phyloP scores from a whole-genome alignment of 1,140 invertebrate species.

The Centruroides vittatus region DNA sequence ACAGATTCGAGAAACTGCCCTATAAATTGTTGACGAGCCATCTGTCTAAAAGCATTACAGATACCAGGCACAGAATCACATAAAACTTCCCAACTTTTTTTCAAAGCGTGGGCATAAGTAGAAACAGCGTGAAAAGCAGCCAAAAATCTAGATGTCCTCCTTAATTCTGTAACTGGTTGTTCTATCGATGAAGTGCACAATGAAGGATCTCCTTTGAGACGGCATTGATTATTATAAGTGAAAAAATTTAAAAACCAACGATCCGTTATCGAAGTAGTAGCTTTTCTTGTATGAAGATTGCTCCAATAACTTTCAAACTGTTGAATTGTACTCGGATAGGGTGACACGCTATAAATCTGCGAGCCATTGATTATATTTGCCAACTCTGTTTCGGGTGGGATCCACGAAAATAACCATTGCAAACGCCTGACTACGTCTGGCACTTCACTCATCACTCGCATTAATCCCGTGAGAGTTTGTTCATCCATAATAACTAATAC shows the following conservation, averaged over 20 bases:
- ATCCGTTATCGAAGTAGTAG: neutral
- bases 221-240: neutral
- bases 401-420: conserved; percentile 15
- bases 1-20: conserved; percentile 24
- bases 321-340: conserved; percentile 4
- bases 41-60: conserved; percentile 23
- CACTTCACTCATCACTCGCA: conserved; percentile 1
- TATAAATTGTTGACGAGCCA: conserved; percentile 27
- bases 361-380: neutral
- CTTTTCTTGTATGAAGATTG: conserved; percentile 1
- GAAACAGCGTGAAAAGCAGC: conserved; percentile 31
- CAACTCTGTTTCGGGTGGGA: neutral
- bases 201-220: neutral
- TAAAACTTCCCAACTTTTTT: conserved; percentile 25
- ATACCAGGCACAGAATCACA: conserved; percentile 24
- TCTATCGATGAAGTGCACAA: conserved; percentile 14
- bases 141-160: conserved; percentile 25
- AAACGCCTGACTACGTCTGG: conserved; percentile 1
- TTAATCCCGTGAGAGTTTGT: conserved; percentile 8
- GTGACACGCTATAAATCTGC: conserved; percentile 9
- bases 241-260: conserved; percentile 8
- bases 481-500: conserved; percentile 15
- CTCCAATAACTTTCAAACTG: conserved; percentile 12
- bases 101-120: conserved; percentile 29
- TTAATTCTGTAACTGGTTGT: conserved; percentile 15